phyloP scores from a whole-genome alignment of 1,140 invertebrate genomes.

The Procambarus clarkii region DNA sequence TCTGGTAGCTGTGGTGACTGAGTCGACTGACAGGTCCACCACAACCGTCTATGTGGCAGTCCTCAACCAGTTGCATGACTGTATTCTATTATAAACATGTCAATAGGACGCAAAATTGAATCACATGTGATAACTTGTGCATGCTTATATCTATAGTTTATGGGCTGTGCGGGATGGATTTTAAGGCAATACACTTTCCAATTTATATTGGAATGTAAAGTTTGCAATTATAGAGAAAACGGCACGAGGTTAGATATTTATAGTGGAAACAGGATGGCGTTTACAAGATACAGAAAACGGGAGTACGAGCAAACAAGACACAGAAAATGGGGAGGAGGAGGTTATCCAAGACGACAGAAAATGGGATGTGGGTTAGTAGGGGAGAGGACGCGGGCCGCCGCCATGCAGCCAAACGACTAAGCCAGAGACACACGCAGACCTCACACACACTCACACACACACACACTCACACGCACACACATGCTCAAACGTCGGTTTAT shows the following conservation, averaged over 20 bases:
- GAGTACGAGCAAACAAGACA: neutral
- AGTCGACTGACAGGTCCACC: too few relatives aligned
- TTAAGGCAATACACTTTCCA: too few relatives aligned
- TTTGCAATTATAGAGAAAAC: neutral
- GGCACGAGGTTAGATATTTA: neutral
- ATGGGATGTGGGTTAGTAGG: neutral
- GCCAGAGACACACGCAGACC: neutral
- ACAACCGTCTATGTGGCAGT: too few relatives aligned
- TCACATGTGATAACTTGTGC: neutral
- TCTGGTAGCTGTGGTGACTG: neutral
- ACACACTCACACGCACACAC: neutral
- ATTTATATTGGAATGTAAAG: neutral
- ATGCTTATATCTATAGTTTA: neutral
- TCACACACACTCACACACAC: constrained; percentile 3
- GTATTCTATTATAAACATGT: too few relatives aligned
- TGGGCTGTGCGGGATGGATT: neutral
- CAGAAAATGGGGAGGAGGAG: neutral
- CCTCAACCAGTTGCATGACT: too few relatives aligned
- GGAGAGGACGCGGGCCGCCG: neutral
- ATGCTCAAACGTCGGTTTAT: constrained; percentile 28
- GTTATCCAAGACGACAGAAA: neutral
- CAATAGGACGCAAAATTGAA: too few relatives aligned
- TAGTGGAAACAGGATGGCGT: too few relatives aligned
- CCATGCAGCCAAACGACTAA: neutral
- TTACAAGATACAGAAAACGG: neutral